These are phyloP conservation scores for Mus pahari DNA, from an alignment of 2,113 vertebrate genomes.

Conservation along the genomic window DNA sequence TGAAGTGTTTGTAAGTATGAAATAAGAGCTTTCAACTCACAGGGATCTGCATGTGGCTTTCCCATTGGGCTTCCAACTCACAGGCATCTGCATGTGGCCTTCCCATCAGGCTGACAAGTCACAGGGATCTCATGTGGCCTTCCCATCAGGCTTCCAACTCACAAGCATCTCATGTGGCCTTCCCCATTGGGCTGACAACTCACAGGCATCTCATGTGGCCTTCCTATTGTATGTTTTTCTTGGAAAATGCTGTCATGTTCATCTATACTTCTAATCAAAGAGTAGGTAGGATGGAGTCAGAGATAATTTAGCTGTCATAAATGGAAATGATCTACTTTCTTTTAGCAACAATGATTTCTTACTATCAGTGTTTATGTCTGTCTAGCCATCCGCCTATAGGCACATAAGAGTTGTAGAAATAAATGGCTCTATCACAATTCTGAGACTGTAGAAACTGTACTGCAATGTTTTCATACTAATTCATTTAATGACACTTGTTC, in stretches of 20 bases:
- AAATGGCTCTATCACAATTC: background rate
- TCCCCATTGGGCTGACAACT: too few species aligned
- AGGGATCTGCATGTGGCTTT: background rate
- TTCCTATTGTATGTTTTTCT: background rate
- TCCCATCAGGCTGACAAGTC: too few species aligned
- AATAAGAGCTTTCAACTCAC: background rate
- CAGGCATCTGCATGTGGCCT: too few species aligned
- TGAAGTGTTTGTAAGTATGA: background rate
- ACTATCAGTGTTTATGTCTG: background rate
- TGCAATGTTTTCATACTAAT: background rate
- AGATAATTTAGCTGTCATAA: background rate
- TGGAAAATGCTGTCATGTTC: background rate
- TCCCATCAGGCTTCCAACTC: too few species aligned
- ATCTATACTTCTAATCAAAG: background rate
- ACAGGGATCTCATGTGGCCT: too few species aligned
- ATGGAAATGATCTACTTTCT: background rate
- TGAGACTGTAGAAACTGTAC: background rate
- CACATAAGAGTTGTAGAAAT: background rate
- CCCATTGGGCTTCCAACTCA: too few species aligned
- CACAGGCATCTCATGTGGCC: background rate
- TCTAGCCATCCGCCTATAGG: background rate
- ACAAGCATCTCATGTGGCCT: too few species aligned
- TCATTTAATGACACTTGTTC: background rate
- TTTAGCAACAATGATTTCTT: background rate
- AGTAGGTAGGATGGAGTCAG: background rate